These are phyloP conservation scores for Thunnus thynnus DNA, from an alignment of 2,113 vertebrate genomes.

Conservation along the genomic window DNA sequence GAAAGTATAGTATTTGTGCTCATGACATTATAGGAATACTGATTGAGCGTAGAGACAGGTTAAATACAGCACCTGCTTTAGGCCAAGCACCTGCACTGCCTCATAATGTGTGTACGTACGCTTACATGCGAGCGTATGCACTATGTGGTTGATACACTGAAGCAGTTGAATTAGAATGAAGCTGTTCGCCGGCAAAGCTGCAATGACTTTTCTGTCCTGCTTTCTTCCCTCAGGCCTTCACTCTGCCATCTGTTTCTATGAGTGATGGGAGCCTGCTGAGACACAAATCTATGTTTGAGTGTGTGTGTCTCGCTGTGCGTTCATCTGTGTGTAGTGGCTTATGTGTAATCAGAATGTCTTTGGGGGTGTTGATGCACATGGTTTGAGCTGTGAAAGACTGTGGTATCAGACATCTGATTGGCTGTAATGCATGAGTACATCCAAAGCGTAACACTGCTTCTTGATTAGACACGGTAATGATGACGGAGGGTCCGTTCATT, in stretches of 20 bases:
- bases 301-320: constrained; percentile 1
- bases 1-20: constrained; percentile 37
- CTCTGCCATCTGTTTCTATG: constrained; percentile 64
- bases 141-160: constrained; percentile 25
- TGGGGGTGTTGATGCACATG: constrained; percentile 39
- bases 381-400: constrained; percentile 49
- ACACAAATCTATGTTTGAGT: constrained; percentile 49
- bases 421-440: constrained; percentile 39
- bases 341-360: constrained; percentile 51
- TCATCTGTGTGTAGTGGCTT: constrained; percentile 35
- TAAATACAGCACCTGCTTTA: constrained; percentile 22
- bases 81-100: not conserved
- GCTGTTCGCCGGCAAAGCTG: constrained; percentile 38
- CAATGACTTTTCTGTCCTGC: constrained; percentile 51
- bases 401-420: constrained; percentile 54
- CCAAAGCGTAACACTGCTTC: constrained; percentile 19
- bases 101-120: constrained; percentile 9
- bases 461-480: constrained; percentile 49
- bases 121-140: not conserved
- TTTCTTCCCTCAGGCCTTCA: constrained; percentile 50
- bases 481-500: constrained; percentile 40
- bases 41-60: constrained; percentile 17
- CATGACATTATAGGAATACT: constrained; percentile 58
- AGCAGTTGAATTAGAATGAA: constrained; percentile 52
- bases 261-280: constrained; percentile 54